Evolutionary conservation across 2,797 vertebrate species (phyloP).

Genomic region (Moxostoma hubbsi): DNA sequence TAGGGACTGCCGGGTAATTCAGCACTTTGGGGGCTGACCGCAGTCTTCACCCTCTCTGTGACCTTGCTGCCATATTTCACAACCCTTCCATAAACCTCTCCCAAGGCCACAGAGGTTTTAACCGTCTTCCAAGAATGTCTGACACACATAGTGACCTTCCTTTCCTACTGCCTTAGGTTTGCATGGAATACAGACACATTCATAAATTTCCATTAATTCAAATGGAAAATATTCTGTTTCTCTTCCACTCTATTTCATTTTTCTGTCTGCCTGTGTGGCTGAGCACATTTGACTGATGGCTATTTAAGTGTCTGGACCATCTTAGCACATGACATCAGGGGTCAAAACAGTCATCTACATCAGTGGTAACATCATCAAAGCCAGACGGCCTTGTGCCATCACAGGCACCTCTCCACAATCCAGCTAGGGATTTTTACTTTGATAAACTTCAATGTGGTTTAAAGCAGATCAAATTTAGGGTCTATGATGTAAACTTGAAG

Average conservation of each 20-base stretch:
- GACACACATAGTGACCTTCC: conserved; percentile 45
- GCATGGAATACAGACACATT: conserved; percentile 43
- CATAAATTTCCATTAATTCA: conserved; percentile 41
- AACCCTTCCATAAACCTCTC: conserved; percentile 55
- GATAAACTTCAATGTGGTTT: conserved; percentile 40
- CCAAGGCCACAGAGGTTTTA: conserved; percentile 48
- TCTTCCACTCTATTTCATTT: conserved; percentile 44
- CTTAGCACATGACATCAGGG: conserved; percentile 40
- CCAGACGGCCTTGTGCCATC: conserved; percentile 25
- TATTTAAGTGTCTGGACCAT: conserved; percentile 31
- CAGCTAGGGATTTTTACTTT: conserved; percentile 34
- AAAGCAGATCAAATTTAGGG: conserved; percentile 25
- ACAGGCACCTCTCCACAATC: conserved; percentile 31
- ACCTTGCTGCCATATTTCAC: conserved; percentile 54
- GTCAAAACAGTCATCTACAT: conserved; percentile 28
- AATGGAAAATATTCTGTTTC: conserved; percentile 46
- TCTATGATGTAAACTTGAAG: conserved; percentile 39
- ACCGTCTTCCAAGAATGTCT: conserved; percentile 48
- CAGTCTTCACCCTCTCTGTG: conserved; percentile 48
- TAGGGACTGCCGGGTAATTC: conserved; percentile 59
- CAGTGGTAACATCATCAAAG: conserved; percentile 43
- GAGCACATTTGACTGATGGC: conserved; percentile 25
- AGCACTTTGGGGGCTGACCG: conserved; percentile 71
- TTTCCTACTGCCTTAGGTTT: conserved; percentile 43
- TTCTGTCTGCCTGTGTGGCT: conserved; percentile 37